Evolutionary conservation across 2,797 vertebrate genomes (phyloP).

Genomic region (Chrosomus eos): DNA sequence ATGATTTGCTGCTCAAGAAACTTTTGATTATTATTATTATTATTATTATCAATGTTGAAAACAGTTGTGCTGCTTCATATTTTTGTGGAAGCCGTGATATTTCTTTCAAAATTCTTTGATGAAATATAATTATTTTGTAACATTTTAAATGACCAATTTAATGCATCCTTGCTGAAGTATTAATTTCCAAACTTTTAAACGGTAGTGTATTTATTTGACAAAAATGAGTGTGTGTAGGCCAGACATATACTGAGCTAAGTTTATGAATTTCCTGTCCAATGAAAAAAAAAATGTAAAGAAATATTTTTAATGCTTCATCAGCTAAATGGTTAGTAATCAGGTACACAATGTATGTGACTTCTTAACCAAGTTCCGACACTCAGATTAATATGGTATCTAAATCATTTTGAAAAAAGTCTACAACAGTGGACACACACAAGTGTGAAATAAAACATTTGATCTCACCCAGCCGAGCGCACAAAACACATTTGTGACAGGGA

Average conservation of each 20-base stretch:
- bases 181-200: neutral
- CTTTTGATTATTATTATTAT: no score
- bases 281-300: neutral
- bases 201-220: neutral
- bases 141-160: neutral
- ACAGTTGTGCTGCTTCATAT: neutral
- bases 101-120: neutral
- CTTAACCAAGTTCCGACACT: neutral
- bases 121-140: neutral
- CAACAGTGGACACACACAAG: neutral
- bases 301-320: neutral
- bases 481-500: slow-evolving; percentile 94
- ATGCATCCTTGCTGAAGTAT: neutral
- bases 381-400: neutral
- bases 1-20: no score
- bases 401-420: neutral
- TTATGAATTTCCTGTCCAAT: neutral
- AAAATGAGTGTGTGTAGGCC: neutral
- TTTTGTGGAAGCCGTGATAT: neutral
- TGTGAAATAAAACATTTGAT: slow-evolving; percentile 21
- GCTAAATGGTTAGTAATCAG: neutral
- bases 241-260: neutral
- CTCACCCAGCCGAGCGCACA: slow-evolving; percentile 95
- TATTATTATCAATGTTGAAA: no score
- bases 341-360: neutral